These are phyloP conservation scores for Vanessa atalanta DNA, from an alignment of 1,140 invertebrate genomes.

Conservation along the genomic window DNA sequence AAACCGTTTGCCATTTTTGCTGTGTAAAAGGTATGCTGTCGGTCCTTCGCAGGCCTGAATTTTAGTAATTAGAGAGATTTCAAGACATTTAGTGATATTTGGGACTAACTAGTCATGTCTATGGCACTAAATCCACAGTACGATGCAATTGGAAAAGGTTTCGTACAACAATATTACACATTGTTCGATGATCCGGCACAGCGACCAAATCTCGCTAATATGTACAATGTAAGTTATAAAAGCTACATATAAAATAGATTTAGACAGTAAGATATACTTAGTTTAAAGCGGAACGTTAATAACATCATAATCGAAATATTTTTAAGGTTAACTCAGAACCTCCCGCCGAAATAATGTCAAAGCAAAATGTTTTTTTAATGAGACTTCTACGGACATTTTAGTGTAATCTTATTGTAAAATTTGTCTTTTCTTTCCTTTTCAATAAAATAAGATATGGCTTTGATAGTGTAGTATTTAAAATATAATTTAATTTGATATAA, in stretches of 20 bases:
- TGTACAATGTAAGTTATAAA: conserved; percentile 93
- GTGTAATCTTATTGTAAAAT: neutral
- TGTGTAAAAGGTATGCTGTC: conserved; percentile 45
- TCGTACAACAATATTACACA: conserved; percentile 95
- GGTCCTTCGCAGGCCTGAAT: conserved; percentile 48
- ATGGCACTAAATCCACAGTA: conserved; percentile 95
- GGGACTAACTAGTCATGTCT: conserved; percentile 52
- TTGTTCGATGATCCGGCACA: conserved; percentile 93
- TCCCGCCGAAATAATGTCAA: conserved; percentile 43
- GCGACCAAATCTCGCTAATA: conserved; percentile 89
- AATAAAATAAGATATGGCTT: neutral
- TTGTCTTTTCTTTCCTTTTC: neutral
- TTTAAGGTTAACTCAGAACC: conserved; percentile 40
- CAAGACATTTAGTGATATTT: conserved; percentile 47
- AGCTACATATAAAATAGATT: conserved; percentile 1
- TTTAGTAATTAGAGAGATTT: conserved; percentile 51
- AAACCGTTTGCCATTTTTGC: conserved; percentile 43
- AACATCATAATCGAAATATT: conserved; percentile 10
- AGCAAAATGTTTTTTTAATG: neutral
- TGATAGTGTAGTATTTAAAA: too few relatives aligned
- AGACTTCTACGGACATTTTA: neutral
- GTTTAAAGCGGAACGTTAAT: neutral
- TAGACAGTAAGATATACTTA: neutral
- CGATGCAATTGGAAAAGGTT: conserved; percentile 94
- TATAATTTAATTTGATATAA: too few relatives aligned